phyloP scores from a whole-genome alignment of 2,797 vertebrate species.

The Scolopax rusticola region DNA sequence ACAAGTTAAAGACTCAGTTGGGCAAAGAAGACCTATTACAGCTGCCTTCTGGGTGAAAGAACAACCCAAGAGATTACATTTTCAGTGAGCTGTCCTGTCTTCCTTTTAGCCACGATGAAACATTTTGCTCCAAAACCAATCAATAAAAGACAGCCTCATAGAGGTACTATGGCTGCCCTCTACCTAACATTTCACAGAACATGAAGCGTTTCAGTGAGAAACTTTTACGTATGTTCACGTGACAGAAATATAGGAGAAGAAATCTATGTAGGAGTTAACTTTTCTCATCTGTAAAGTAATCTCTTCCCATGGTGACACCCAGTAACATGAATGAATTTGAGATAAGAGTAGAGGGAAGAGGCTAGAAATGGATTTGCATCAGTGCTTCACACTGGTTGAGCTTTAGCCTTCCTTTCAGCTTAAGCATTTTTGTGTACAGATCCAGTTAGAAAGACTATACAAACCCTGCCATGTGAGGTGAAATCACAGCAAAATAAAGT shows the following conservation, averaged over 20 bases:
- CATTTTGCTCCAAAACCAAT: neutral
- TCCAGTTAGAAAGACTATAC: neutral
- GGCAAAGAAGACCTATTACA: neutral
- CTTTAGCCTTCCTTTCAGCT: neutral
- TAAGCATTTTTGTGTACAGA: neutral
- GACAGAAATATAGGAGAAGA: neutral
- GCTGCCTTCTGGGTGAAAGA: neutral
- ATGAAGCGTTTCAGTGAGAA: neutral
- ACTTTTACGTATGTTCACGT: neutral
- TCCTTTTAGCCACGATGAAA: slow-evolving; percentile 12
- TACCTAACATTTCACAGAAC: neutral
- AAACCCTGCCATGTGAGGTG: neutral
- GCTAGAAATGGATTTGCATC: neutral
- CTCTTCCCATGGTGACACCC: neutral
- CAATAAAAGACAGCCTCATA: neutral
- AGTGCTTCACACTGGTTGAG: neutral
- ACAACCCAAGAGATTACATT: neutral
- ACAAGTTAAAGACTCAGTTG: neutral
- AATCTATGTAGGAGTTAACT: neutral
- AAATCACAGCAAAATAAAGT: slow-evolving; percentile 4
- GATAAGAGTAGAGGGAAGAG: neutral
- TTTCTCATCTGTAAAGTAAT: neutral
- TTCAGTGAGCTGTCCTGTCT: neutral
- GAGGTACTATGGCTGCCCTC: neutral
- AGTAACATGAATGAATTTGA: neutral